A percentile compares a stretch with the other conserved stretches of the same genome.
These are phyloP conservation scores for Scolopax rusticola DNA, from an alignment of 2,797 vertebrate genomes.

Conservation along the genomic window DNA sequence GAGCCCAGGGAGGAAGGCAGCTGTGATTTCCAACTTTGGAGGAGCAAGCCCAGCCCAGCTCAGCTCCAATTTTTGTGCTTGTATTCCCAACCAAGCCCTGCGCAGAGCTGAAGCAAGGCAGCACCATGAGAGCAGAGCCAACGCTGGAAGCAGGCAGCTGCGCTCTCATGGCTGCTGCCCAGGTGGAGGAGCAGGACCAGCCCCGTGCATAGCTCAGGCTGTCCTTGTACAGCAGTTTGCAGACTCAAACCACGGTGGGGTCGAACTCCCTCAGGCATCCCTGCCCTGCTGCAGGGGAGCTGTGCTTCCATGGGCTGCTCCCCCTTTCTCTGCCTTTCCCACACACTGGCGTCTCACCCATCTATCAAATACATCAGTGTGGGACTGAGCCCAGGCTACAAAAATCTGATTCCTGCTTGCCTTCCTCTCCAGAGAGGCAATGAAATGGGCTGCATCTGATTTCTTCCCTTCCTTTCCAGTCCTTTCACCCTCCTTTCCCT, in stretches of 20 bases:
- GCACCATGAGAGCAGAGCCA: rapidly evolving
- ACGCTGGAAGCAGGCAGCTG: rapidly evolving
- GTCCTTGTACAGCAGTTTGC: not conserved
- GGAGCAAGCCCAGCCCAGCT: not conserved
- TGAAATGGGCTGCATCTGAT: not conserved
- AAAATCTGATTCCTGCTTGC: rapidly evolving
- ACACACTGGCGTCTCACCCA: not conserved
- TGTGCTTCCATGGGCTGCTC: not conserved
- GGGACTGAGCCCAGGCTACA: not conserved
- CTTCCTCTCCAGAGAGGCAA: not conserved
- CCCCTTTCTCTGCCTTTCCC: not conserved
- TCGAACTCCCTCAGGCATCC: not conserved
- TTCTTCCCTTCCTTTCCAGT: not conserved
- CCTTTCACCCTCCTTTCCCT: not conserved
- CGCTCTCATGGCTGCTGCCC: not conserved
- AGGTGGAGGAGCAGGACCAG: not conserved
- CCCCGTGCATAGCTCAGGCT: not conserved
- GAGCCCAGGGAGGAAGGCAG: not conserved
- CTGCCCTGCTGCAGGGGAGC: not conserved
- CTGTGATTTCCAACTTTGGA: not conserved
- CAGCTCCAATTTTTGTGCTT: not conserved
- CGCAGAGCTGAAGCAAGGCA: not conserved
- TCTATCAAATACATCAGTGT: not conserved
- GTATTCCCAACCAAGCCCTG: not conserved
- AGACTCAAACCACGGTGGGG: not conserved